Conservation (phyloP, 2,797 vertebrate species). For the Acestrorhynchus altus region DNA sequence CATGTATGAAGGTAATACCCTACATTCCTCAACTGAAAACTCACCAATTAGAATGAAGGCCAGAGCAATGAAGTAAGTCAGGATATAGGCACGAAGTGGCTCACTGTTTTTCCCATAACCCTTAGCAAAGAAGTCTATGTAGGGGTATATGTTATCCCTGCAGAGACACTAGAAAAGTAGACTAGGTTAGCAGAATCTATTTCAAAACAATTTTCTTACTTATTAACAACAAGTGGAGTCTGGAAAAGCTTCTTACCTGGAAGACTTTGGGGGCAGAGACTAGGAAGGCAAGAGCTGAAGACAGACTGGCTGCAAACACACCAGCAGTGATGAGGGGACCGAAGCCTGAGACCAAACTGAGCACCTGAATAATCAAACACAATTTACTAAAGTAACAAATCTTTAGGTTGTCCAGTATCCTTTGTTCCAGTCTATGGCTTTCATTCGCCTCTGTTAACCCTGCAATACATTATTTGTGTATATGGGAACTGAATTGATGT, state of each 20-base stretch:
- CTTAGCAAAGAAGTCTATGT: conserved; percentile 80
- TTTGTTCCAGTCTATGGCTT: background rate
- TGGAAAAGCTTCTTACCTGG: conserved; percentile 66
- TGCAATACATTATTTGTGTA: background rate
- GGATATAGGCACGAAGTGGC: conserved; percentile 74
- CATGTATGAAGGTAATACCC: too few relatives aligned
- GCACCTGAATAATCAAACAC: conserved; percentile 61
- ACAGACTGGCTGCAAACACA: conserved; percentile 80
- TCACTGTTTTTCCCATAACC: conserved; percentile 82
- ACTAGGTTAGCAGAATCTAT: background rate
- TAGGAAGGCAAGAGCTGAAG: conserved; percentile 81
- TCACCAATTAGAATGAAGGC: conserved; percentile 81
- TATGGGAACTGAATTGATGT: background rate
- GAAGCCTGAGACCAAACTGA: conserved; percentile 75
- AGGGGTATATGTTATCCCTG: conserved; percentile 79
- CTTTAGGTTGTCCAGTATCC: background rate
- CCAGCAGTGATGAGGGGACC: conserved; percentile 75
- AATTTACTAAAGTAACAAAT: background rate
- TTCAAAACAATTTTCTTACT: background rate
- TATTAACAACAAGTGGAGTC: background rate
- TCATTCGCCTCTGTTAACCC: background rate
- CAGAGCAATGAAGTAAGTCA: conserved; percentile 76
- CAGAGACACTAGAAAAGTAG: conserved; percentile 76
- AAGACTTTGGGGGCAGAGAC: conserved; percentile 82
- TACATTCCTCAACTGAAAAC: too few relatives aligned